Evolutionary conservation across 35 echinoderm and acorn worm species (phyloP), one percentile per base, ranked within the genome.

Genomic region (Holothuria glaberrima): DNA sequence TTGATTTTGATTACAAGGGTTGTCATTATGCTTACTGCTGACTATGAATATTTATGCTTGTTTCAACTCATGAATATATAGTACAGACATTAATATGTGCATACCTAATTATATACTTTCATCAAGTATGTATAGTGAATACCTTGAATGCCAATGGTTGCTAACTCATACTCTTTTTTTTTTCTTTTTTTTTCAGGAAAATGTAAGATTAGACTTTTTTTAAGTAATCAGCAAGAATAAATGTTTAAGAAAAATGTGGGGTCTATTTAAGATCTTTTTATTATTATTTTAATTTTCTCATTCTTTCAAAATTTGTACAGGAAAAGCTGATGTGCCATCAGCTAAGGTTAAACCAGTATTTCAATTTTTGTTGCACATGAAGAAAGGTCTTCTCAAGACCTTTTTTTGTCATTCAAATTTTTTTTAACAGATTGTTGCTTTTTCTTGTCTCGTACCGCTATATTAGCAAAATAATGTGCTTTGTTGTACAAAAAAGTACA

Each of bases 401-500:
- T 50, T 48, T 30, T 2, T 75, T 78, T 48, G n/a, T 78, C 74
- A 50, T 78, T 41, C 44, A 41, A 78, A 48, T n/a, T 48, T 78
- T 78, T 78, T 78, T 50, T 48, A 77, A 78, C 74, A 78, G 44
- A 27, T 28, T 48, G 74, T 78, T 78, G 74, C 74, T 78, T 48
- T 78, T 78, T 54, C 50, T 54, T 78, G 74, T 78, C 74, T 50
- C 38, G 74, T 78, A 78, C 44, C 74, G 74, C 74, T 78, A 78
- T 78, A 78, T 78, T 78, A 78, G 74, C 74, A 78, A 78, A 78
- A 78, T 78, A 78, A 48, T 78, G 74, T 78, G 74, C 74, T 78
- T 78, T 78, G 74, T 78, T 78, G 74, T 78, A 78, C 74, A 78
- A 78, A 78, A 78, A 78, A 78, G 74, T 78, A 78, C 74, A 78